Percentiles rank a stretch among this genome's conserved stretches.
phyloP scores from a whole-genome alignment of 2,797 vertebrate genomes.

The Pelodytes ibericus region DNA sequence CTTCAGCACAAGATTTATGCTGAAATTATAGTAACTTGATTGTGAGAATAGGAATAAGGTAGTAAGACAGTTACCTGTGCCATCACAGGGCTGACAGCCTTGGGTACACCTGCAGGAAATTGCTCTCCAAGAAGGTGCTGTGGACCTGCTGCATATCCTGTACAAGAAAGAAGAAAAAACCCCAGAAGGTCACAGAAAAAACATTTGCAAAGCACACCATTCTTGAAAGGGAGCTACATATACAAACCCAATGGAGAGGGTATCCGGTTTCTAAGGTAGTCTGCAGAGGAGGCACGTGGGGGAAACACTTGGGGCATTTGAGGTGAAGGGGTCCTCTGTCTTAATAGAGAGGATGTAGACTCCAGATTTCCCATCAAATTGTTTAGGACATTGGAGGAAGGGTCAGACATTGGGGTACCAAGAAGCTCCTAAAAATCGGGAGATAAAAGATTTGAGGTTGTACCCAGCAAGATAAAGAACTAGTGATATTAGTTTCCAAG shows the following conservation, averaged over 20 bases:
- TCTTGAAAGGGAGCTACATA: background rate
- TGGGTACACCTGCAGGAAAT: conserved; percentile 80
- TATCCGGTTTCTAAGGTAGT: conserved; percentile 85
- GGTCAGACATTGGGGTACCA: conserved; percentile 76
- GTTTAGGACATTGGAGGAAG: conserved; percentile 78
- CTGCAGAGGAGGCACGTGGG: conserved; percentile 84
- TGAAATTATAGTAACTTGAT: no score
- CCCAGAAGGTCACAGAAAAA: background rate
- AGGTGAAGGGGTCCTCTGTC: conserved; percentile 85
- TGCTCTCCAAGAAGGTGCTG: conserved; percentile 82
- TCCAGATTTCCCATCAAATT: conserved; percentile 83
- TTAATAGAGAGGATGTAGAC: conserved; percentile 72
- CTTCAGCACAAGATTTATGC: no score
- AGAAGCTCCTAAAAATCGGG: conserved; percentile 82
- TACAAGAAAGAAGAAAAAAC: conserved; percentile 17
- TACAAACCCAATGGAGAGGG: conserved; percentile 80
- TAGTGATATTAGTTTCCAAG: no score
- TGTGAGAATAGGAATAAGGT: no score
- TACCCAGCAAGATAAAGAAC: no score
- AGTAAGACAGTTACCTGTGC: conserved; percentile 76
- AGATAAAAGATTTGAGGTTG: no score
- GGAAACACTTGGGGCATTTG: conserved; percentile 80
- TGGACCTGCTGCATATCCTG: conserved; percentile 73
- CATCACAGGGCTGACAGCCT: conserved; percentile 83
- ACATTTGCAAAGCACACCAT: background rate